Conservation (phyloP, 2,888 invertebrate species). For the Tholera decimalis region DNA sequence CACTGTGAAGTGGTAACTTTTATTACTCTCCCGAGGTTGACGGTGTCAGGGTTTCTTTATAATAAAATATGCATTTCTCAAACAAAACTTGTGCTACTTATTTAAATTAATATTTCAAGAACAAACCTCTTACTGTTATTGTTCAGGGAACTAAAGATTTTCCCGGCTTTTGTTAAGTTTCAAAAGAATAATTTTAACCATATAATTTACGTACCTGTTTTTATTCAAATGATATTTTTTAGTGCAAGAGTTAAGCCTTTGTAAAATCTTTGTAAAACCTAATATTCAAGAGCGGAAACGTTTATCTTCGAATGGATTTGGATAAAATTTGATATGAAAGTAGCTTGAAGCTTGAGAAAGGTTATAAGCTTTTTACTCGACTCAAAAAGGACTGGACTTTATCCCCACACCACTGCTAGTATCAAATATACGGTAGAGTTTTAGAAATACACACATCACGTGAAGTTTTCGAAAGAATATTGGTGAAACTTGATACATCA, state of each 20-base stretch:
- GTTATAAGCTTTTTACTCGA: too few species aligned
- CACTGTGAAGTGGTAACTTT: constrained; percentile 31
- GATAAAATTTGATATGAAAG: too few species aligned
- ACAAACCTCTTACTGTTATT: constrained; percentile 1
- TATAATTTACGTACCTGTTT: too few species aligned
- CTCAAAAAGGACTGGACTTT: too few species aligned
- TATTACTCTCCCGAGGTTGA: constrained; percentile 24
- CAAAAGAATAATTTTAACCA: background rate
- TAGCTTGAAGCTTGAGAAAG: too few species aligned
- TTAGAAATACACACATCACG: background rate
- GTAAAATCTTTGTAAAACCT: too few species aligned
- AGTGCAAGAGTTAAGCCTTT: too few species aligned
- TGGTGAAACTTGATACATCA: constrained; percentile 10
- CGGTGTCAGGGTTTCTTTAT: constrained; percentile 24
- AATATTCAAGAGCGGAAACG: too few species aligned
- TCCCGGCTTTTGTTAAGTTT: constrained; percentile 6
- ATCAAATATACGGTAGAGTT: too few species aligned
- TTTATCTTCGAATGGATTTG: too few species aligned
- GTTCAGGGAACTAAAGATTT: constrained; percentile 6
- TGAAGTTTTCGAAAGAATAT: constrained; percentile 9
- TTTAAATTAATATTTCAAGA: constrained; percentile 45
- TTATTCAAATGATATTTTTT: too few species aligned
- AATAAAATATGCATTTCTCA: constrained; percentile 40
- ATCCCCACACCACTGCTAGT: too few species aligned
- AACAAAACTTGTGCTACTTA: constrained; percentile 31